Conservation (phyloP, 2,113 vertebrate species). For the Chitala chitala region DNA sequence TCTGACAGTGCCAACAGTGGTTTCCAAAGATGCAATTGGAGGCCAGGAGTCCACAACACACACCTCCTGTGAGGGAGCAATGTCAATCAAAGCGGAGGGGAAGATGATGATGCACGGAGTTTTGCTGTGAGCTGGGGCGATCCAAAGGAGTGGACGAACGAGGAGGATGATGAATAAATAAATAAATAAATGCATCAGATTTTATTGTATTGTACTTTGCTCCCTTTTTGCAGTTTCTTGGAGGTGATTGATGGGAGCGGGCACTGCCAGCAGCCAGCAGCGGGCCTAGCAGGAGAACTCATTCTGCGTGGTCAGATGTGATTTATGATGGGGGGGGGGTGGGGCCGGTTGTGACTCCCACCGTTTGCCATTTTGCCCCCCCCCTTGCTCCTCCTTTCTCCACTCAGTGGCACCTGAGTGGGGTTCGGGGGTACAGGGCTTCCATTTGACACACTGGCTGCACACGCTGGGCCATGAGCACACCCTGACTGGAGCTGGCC, state of each 20-base stretch:
- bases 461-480: constrained; percentile 42
- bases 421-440: constrained; percentile 41
- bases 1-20: too few relatives aligned
- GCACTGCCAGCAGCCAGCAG: constrained; percentile 64
- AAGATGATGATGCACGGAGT: too few relatives aligned
- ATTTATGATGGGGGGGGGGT: constrained; percentile 61
- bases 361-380: constrained; percentile 57
- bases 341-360: constrained; percentile 56
- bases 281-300: constrained; percentile 56
- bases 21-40: too few relatives aligned
- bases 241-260: constrained; percentile 64
- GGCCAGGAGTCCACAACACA: too few relatives aligned
- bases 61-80: too few relatives aligned
- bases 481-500: background rate
- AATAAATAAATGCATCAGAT: background rate
- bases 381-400: constrained; percentile 34
- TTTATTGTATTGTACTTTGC: constrained; percentile 18
- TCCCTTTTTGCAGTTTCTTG: constrained; percentile 49
- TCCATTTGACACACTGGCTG: constrained; percentile 54
- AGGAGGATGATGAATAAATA: constrained; percentile 3
- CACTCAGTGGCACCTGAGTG: constrained; percentile 51
- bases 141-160: background rate
- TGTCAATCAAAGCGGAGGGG: background rate
- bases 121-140: background rate
- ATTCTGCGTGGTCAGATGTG: constrained; percentile 65